Evolutionary conservation across 2,797 vertebrate genomes (phyloP).

Genomic region (Spondyliosoma cantharus): DNA sequence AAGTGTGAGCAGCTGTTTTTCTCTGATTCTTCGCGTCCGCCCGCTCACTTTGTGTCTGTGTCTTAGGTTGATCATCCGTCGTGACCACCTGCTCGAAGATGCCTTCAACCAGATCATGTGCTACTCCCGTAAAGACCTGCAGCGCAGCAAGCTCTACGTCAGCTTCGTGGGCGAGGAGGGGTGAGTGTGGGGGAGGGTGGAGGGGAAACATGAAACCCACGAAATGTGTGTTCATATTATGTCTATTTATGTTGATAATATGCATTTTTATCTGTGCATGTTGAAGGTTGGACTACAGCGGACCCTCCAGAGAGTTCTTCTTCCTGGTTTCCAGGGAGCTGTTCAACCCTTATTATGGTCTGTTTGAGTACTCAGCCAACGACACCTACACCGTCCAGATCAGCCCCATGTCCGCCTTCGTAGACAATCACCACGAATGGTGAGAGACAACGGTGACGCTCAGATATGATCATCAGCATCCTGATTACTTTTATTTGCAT

Average conservation of each 20-base stretch:
- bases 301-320: constrained; percentile 96
- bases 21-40: background rate
- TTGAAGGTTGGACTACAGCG: constrained; percentile 94
- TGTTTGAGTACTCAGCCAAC: constrained; percentile 98
- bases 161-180: constrained; percentile 96
- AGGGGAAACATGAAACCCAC: background rate
- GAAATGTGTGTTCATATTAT: background rate
- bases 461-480: too few relatives aligned
- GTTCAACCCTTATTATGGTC: constrained; percentile 97
- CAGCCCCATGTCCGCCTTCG: constrained; percentile 98
- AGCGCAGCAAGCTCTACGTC: constrained; percentile 96
- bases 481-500: background rate
- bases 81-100: constrained; percentile 95
- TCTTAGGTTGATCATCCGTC: constrained; percentile 93
- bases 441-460: constrained; percentile 69
- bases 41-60: background rate
- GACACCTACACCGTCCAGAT: constrained; percentile 99
- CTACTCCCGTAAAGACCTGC: constrained; percentile 96
- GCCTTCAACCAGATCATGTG: constrained; percentile 99
- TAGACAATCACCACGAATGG: constrained; percentile 99
- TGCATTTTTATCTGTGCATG: background rate
- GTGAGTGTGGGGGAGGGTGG: constrained; percentile 46
- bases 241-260: background rate
- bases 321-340: constrained; percentile 97
- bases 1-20: background rate